phyloP scores from a whole-genome alignment of 2,888 invertebrate genomes.

The Rhabditophanes sp. region DNA sequence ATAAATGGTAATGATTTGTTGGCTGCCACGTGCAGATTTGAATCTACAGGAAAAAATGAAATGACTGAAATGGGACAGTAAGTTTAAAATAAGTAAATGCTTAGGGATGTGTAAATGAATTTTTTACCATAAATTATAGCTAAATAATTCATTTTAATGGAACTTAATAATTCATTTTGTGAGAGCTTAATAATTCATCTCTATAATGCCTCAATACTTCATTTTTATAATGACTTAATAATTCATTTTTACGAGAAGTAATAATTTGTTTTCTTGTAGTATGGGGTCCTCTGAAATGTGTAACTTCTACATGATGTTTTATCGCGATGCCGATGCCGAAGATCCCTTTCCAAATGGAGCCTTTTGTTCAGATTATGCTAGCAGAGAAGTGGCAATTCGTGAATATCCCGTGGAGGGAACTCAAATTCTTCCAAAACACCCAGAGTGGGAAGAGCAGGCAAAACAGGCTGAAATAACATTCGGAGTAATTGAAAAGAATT shows the following conservation, averaged over 20 bases:
- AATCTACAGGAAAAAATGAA: conserved; percentile 46
- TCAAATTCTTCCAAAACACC: conserved; percentile 49
- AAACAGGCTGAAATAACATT: conserved; percentile 31
- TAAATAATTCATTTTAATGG: too few species aligned
- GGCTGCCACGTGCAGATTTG: conserved; percentile 51
- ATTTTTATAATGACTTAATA: too few species aligned
- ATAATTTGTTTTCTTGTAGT: conserved; percentile 36
- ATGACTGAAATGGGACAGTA: conserved; percentile 49
- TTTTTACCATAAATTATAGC: too few species aligned
- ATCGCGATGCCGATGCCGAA: conserved; percentile 43
- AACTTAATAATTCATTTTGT: too few species aligned
- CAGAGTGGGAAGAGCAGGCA: conserved; percentile 47
- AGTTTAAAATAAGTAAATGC: too few species aligned
- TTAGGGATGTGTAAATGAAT: too few species aligned
- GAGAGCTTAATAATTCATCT: too few species aligned
- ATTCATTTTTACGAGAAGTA: too few species aligned
- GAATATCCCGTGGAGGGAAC: conserved; percentile 31
- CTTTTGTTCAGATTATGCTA: conserved; percentile 17
- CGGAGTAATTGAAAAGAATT: conserved; percentile 32
- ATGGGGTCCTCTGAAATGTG: conserved; percentile 50
- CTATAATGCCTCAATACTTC: too few species aligned
- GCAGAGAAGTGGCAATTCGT: conserved; percentile 5
- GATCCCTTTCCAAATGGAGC: conserved; percentile 42
- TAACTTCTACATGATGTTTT: conserved; percentile 50
- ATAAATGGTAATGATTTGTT: conserved; percentile 48